Evolutionary conservation across 1,140 invertebrate species (phyloP).

Genomic region (Odontomachus brunneus): DNA sequence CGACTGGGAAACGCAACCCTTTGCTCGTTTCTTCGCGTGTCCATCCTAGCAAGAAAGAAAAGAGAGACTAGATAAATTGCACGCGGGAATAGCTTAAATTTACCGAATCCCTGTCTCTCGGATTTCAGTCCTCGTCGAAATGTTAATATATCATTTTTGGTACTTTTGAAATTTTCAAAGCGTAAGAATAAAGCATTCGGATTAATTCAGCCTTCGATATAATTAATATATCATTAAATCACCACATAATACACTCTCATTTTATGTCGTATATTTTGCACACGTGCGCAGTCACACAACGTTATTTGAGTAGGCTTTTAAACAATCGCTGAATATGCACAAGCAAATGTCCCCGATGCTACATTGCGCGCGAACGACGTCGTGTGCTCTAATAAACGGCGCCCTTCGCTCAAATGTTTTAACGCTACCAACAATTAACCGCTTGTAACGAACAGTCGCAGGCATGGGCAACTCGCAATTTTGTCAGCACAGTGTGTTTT

Average conservation of each 20-base stretch:
- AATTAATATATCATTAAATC: no score
- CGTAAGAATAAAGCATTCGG: no score
- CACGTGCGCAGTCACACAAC: background rate
- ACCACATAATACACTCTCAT: no score
- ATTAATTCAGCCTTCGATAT: no score
- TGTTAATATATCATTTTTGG: no score
- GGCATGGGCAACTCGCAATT: background rate
- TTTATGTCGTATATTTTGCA: background rate
- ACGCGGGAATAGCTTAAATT: background rate
- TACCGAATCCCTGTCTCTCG: background rate
- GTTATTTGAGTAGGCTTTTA: conserved; percentile 9
- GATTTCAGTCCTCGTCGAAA: background rate
- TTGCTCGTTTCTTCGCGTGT: background rate
- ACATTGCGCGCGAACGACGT: background rate
- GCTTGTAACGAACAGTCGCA: background rate
- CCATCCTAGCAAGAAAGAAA: background rate
- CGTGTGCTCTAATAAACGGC: conserved; percentile 59
- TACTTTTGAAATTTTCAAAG: no score
- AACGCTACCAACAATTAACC: conserved; percentile 36
- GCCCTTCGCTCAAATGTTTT: conserved; percentile 65
- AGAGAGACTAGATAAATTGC: background rate
- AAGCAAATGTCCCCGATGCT: background rate
- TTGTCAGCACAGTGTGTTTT: background rate
- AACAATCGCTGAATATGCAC: conserved; percentile 10
- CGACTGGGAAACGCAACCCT: background rate